Base-by-base conservation (phyloP, 2,888 invertebrate genomes). In the Athetis lepigone region DNA sequence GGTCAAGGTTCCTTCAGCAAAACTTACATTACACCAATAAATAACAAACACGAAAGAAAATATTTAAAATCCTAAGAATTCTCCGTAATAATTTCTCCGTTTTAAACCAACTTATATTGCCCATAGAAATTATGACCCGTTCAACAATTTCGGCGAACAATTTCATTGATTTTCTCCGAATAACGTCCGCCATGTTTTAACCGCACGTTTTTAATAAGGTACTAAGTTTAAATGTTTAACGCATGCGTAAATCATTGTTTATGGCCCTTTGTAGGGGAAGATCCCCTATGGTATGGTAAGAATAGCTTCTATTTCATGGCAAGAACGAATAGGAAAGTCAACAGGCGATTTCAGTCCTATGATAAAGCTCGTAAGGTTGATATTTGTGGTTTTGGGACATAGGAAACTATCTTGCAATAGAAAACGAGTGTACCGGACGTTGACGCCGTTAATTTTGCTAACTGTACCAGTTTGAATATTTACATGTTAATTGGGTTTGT, bases 181-280 rank as follows among this genome's bases (percentile, higher is more conserved):
- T 68, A 45, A 76, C 50, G 16, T 19, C 11, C 7, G 13, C 40
- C 50, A 64, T 67, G 47, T 47, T 70, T 63, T 63, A 78, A 84
- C 84, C 83, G 57, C 81, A 70, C 63, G 75, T 82, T 84, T 81
- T 69, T 79, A 83, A 60, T 73, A 56, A 72, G 51, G 70, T 11
- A 75, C 78, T 42, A 75, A 72, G 77, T 85, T 88, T 82, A 85
- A 87, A 82, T 65, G 76, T 85, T 88, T 83, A 84, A 88, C 83
- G 84, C 69, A 69, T 84, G 81, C 87, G 85, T 93, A 93, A 93
- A 93, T 92, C 90, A 92, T 90, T 75, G 70, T 90, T 92, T 91
- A 92, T 84, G 88, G 82, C 84, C 88, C 88, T 91, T 90, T 91
- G 89, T 88, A 87, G 85, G 89, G 90, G 86, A 82, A 74, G 71